Evolutionary conservation across 2,113 vertebrate genomes (phyloP).

Genomic region (Petroica traversi): DNA sequence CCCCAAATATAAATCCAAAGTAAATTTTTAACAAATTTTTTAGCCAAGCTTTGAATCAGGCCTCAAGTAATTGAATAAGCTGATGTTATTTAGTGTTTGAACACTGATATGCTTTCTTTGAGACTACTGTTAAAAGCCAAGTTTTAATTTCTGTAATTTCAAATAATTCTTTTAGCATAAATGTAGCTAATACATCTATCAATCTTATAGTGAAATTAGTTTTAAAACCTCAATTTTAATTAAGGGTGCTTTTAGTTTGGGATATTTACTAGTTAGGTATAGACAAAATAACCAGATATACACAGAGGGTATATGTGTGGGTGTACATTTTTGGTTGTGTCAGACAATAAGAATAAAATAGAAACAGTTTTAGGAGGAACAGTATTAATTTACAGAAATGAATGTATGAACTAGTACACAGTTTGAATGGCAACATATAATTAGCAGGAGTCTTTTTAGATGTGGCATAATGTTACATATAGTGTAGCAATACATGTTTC

Average conservation of each 20-base stretch:
- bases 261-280: background rate
- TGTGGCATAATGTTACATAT: background rate
- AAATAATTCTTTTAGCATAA: background rate
- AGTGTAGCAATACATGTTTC: background rate
- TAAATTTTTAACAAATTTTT: background rate
- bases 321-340: background rate
- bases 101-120: background rate
- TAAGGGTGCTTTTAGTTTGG: background rate
- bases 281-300: background rate
- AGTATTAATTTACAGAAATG: background rate
- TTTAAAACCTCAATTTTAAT: background rate
- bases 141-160: background rate
- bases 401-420: background rate
- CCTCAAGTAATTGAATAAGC: background rate
- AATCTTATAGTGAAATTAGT: background rate
- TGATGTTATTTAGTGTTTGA: background rate
- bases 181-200: background rate
- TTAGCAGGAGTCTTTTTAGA: background rate
- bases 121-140: background rate
- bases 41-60: background rate
- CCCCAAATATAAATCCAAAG: background rate
- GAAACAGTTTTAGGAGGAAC: background rate
- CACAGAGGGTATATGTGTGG: rapidly evolving
- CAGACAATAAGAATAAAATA: background rate
- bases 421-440: background rate